These are phyloP conservation scores for Hyaena hyaena DNA, from an alignment of 2,113 vertebrate genomes.

Conservation along the genomic window DNA sequence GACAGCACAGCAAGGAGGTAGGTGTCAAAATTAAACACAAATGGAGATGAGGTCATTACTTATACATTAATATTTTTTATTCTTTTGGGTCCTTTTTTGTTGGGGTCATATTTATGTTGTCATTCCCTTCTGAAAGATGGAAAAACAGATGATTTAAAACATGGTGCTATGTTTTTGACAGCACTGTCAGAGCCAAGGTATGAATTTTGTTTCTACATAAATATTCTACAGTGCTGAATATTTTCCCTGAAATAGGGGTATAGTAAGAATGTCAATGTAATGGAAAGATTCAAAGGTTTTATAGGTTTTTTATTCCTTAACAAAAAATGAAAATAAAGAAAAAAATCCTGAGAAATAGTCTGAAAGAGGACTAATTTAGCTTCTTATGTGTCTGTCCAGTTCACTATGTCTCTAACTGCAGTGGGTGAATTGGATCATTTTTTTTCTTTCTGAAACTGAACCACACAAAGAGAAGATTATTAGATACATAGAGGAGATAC, in stretches of 20 bases:
- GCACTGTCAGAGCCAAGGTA: neutral
- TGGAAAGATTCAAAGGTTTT: neutral
- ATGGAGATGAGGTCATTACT: slow-evolving; percentile 43
- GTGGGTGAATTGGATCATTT: neutral
- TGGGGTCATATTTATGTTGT: neutral
- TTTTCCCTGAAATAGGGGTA: neutral
- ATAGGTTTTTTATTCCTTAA: neutral
- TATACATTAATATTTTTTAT: neutral
- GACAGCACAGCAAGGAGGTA: neutral
- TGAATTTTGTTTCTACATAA: neutral
- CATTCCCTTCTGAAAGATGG: neutral
- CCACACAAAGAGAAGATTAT: neutral
- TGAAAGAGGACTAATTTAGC: neutral
- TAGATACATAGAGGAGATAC: neutral
- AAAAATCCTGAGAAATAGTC: neutral
- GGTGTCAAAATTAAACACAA: slow-evolving; percentile 49
- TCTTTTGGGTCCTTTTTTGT: neutral
- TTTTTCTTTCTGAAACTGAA: slow-evolving; percentile 26
- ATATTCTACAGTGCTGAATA: neutral
- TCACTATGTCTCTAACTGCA: neutral
- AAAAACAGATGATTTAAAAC: neutral
- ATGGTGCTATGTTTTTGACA: neutral
- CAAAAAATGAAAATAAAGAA: slow-evolving; percentile 1
- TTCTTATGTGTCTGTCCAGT: neutral
- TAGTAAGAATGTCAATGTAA: slow-evolving; percentile 6